These are phyloP conservation scores for Drosophila subobscura DNA, from an alignment of 1,140 invertebrate species.

Conservation along the genomic window DNA sequence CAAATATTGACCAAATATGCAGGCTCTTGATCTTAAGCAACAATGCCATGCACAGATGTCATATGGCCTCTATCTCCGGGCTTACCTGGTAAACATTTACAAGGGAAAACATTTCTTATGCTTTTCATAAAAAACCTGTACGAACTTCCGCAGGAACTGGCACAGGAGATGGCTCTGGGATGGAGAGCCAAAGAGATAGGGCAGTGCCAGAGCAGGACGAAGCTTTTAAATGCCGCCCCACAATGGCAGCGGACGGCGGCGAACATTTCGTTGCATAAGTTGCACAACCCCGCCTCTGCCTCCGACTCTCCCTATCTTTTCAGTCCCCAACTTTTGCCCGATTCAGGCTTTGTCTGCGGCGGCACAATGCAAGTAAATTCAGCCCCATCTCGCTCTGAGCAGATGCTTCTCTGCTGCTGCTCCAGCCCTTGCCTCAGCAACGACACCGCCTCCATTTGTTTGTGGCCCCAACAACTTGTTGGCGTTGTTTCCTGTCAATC, in stretches of 20 bases:
- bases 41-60: no score
- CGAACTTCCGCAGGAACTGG: conserved; percentile 60
- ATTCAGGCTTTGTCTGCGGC: conserved; percentile 39
- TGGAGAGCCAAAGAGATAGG: no score
- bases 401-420: conserved; percentile 27
- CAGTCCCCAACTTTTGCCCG: conserved; percentile 16
- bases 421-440: neutral
- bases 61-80: no score
- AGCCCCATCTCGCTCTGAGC: conserved; percentile 29
- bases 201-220: conserved; percentile 10
- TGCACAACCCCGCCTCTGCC: conserved; percentile 2
- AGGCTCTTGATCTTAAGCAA: no score
- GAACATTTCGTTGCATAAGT: conserved; percentile 66
- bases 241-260: conserved; percentile 33
- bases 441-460: conserved; percentile 16
- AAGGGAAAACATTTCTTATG: conserved; percentile 38
- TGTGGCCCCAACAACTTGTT: conserved; percentile 56
- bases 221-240: conserved; percentile 43
- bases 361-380: conserved; percentile 62
- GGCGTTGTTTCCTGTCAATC: conserved; percentile 52
- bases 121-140: conserved; percentile 59
- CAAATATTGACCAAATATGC: no score
- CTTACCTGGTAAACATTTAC: conserved; percentile 13
- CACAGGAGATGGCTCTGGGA: conserved; percentile 20
- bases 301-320: neutral